Base-by-base conservation (phyloP, 1,140 invertebrate species). In the Brachionus sp. region DNA sequence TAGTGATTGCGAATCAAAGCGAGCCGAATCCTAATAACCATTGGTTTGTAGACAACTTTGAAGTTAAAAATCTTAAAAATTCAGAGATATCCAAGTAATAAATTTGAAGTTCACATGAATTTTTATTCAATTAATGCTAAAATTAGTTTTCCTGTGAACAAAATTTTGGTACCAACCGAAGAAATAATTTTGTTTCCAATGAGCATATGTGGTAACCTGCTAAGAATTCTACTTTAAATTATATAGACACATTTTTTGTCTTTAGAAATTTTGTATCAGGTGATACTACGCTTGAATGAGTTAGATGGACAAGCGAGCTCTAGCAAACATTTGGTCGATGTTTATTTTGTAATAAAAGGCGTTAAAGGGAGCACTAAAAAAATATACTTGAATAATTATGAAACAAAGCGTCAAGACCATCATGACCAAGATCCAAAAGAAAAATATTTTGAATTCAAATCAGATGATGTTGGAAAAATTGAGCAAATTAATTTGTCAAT, bases 361-460 rank as follows among this genome's bases (percentile, higher is more conserved):
- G 44, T n/a, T 0, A 78, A 62, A 9, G 77, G 77, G 6, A 16
- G 23, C 2, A 57, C 77, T 16, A 53, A 39, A 39, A 78, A 78
- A 53, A 78, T 78, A 16, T 57, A 78, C 37, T 37, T 78, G 46
- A 78, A 78, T 19, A 78, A 62, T 62, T 78, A 50, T 37, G 77
- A 78, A 37, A 37, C 46, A 13, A 53, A 62, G n/a, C 25, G 53
- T 7, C 23, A 44, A 23, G 77, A 78, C 23, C 77, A 78, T 37
- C 25, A 23, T n/a, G 46, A 53, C n/a, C 29, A 78, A 33, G 46
- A 53, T 13, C 77, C 39, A 0, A 53, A 62, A 35, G 77, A 78
- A 12, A 78, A 78, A 78, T 50, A 50, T 78, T 78, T 78, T 39
- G 46, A 78, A 44, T 78, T 78, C 39, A 78, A 78, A 50, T 78